Evolutionary conservation across 2,888 invertebrate species (phyloP).

Genomic region (Cryptophagus acutangulus): DNA sequence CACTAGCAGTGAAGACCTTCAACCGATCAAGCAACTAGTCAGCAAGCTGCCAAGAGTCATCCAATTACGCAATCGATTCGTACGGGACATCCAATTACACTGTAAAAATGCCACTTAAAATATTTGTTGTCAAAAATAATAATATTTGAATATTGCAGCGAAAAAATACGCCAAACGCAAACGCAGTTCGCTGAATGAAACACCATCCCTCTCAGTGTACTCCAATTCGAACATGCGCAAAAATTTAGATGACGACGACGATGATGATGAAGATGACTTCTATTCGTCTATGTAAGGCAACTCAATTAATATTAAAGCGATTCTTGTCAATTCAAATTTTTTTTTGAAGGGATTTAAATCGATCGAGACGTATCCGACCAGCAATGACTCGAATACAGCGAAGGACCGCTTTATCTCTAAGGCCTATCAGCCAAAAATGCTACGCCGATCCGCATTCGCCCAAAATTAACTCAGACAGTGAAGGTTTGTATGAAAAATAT

Average conservation of each 20-base stretch:
- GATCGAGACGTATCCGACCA: constrained; percentile 17
- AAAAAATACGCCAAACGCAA: too few species aligned
- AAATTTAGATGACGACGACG: constrained; percentile 36
- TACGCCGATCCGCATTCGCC: constrained; percentile 44
- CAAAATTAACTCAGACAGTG: constrained; percentile 41
- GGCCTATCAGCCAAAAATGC: constrained; percentile 44
- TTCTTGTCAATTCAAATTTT: constrained; percentile 5
- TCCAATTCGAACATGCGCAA: constrained; percentile 39
- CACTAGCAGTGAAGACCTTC: constrained; percentile 29
- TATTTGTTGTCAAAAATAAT: not conserved
- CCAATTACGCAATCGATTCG: constrained; percentile 2
- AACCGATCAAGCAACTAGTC: too few species aligned
- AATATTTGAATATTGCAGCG: too few species aligned
- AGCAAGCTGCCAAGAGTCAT: too few species aligned
- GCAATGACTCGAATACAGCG: constrained; percentile 37
- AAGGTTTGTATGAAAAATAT: constrained; percentile 24
- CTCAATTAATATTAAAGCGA: constrained; percentile 5
- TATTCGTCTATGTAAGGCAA: constrained; percentile 26
- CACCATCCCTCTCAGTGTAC: constrained; percentile 37
- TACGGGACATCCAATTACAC: too few species aligned
- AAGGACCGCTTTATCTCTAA: constrained; percentile 42
- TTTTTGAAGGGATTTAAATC: constrained; percentile 8
- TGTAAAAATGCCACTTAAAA: constrained; percentile 6
- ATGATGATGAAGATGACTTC: constrained; percentile 39
- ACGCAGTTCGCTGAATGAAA: constrained; percentile 33